Base-by-base conservation (phyloP, 2,113 vertebrate species). In the Microtus richardsoni region DNA sequence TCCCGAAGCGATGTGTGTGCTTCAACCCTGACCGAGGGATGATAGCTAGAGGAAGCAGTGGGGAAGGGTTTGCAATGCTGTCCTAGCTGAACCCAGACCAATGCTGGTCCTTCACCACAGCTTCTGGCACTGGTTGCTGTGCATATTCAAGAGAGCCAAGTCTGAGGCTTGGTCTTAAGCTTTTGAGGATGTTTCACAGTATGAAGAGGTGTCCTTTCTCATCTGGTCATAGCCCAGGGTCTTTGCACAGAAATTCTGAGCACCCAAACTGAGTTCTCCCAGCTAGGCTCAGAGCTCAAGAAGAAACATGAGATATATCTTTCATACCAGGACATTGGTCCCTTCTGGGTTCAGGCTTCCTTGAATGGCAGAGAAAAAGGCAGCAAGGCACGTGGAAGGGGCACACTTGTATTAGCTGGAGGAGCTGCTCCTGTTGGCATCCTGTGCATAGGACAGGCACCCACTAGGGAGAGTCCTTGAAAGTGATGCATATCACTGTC, bases 251-350 rank as follows among this genome's bases (percentile, higher is more conserved):
- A 92, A 88, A 82, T 39, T 36, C 73, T 44, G 36, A 22, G 2
- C 26, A 44, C 12, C 39, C 39, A 21, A 39, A 9, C 75, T 64
- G 54, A 33, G 28, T 47, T 77, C 58, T 71, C 3, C 52, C 9
- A 19, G 52, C 16, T 58, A 8, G 22, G 41, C 30, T 70, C 9
- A 49, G 66, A 77, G 6, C 17, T 54, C 1, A 49, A 82, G 70
- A 79, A 52, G 26, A 52, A 39, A 52, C 26, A 14, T 36, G 3
- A 41, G 36, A 0, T 24, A 7, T 71, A 28, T 74, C 13, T n/a
- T 54, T 39, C 11, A 8, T 5, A 7, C 1, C 10, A 3, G 44
- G 33, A 39, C 33, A 60, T 10, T 39, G 0, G 0, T 70, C 26
- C 12, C 39, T 52, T 54, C 1, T 24, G 47, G 68, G 9, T 66